Conservation (phyloP, 2,113 vertebrate species). For the Morphnarchus princeps region DNA sequence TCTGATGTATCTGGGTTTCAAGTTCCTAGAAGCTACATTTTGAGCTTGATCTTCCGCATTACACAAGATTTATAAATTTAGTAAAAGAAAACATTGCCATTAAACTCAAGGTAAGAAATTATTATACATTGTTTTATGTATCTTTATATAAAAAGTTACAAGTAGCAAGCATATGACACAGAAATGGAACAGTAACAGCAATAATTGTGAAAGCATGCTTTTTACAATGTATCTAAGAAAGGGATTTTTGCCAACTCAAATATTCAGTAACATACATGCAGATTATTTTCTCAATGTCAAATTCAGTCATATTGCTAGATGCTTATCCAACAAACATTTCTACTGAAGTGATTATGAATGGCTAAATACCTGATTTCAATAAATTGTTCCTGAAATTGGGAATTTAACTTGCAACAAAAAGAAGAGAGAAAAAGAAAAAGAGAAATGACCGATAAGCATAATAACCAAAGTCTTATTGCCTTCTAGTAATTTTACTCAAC, state of each 20-base stretch:
- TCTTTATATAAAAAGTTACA: constrained; percentile 79
- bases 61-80: background rate
- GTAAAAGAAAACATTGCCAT: constrained; percentile 71
- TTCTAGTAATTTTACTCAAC: constrained; percentile 66
- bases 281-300: constrained; percentile 63
- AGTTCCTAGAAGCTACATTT: background rate
- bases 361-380: constrained; percentile 72
- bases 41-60: background rate
- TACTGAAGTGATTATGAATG: constrained; percentile 44
- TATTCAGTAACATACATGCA: constrained; percentile 76
- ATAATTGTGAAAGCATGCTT: constrained; percentile 80
- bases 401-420: constrained; percentile 51
- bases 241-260: constrained; percentile 69
- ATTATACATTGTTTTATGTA: constrained; percentile 79
- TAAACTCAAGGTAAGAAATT: constrained; percentile 77
- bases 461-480: constrained; percentile 73
- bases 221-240: constrained; percentile 75
- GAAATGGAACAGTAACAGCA: constrained; percentile 73
- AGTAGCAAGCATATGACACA: constrained; percentile 80
- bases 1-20: background rate
- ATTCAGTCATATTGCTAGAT: constrained; percentile 72
- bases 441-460: constrained; percentile 52
- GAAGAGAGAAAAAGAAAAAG: constrained; percentile 48
- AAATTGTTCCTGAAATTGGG: constrained; percentile 71
- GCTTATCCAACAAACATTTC: constrained; percentile 65